phyloP scores from a whole-genome alignment of 2,888 invertebrate species.

The Epirrita christyi region DNA sequence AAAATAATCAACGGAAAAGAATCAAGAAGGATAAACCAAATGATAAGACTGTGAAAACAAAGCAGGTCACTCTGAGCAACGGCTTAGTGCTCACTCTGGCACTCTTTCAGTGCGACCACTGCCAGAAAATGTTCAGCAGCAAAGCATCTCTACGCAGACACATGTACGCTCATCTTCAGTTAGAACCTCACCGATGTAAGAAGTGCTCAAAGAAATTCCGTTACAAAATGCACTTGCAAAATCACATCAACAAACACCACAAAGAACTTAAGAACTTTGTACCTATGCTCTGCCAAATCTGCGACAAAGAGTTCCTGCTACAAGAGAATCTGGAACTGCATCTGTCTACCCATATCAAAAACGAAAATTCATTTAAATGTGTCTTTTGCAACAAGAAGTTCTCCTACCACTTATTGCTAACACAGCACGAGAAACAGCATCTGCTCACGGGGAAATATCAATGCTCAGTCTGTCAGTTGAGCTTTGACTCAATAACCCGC shows the following conservation, averaged over 20 bases:
- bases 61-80: constrained; percentile 49
- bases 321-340: constrained; percentile 91
- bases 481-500: constrained; percentile 88
- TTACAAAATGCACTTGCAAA: constrained; percentile 86
- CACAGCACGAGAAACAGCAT: constrained; percentile 90
- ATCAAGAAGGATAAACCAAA: constrained; percentile 28
- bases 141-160: constrained; percentile 88
- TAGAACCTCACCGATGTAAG: constrained; percentile 86
- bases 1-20: constrained; percentile 32
- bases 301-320: constrained; percentile 90
- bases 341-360: constrained; percentile 87
- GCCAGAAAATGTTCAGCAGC: constrained; percentile 86
- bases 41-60: constrained; percentile 35
- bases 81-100: constrained; percentile 50
- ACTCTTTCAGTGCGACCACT: constrained; percentile 83
- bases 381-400: constrained; percentile 84
- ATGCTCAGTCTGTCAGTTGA: constrained; percentile 89
- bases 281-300: constrained; percentile 88
- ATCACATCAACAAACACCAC: constrained; percentile 86
- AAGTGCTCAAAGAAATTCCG: constrained; percentile 87
- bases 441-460: constrained; percentile 89
- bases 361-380: constrained; percentile 84
- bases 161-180: constrained; percentile 86
- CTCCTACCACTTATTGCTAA: constrained; percentile 58
- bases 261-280: constrained; percentile 47